Conservation (phyloP, 2,888 invertebrate species). For the Drosophila anceps region DNA sequence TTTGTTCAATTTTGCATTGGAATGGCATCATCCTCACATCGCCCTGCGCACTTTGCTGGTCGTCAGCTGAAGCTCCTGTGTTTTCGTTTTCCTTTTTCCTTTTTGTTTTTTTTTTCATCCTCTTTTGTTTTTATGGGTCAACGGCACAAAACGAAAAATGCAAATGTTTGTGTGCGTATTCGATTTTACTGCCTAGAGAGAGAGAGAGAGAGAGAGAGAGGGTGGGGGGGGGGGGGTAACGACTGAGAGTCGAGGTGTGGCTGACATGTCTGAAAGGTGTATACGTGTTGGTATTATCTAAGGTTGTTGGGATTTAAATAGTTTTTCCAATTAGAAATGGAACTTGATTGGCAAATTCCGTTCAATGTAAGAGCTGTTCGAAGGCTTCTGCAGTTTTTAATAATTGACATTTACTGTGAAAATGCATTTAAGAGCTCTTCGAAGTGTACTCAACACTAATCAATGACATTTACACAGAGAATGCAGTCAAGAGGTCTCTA, state of each 20-base stretch:
- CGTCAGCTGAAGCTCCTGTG: constrained; percentile 21
- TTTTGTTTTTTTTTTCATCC: neutral
- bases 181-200: neutral
- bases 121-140: constrained; percentile 71
- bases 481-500: neutral
- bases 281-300: constrained; percentile 48
- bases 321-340: constrained; percentile 48
- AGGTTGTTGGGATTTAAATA: constrained; percentile 53
- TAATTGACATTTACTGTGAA: constrained; percentile 7
- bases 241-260: constrained; percentile 8
- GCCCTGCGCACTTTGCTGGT: constrained; percentile 16
- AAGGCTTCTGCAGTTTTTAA: neutral
- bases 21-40: constrained; percentile 22
- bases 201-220: too few relatives aligned
- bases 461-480: neutral
- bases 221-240: neutral
- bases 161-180: constrained; percentile 52
- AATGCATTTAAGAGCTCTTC: constrained; percentile 3
- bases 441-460: neutral
- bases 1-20: constrained; percentile 73
- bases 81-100: neutral
- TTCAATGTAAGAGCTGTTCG: constrained; percentile 10
- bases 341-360: constrained; percentile 34
- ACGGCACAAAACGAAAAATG: constrained; percentile 57
- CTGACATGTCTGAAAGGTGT: constrained; percentile 38